Conservation (phyloP, 64 coral and sea anemone genomes). For the Exaiptasia diaphana region DNA sequence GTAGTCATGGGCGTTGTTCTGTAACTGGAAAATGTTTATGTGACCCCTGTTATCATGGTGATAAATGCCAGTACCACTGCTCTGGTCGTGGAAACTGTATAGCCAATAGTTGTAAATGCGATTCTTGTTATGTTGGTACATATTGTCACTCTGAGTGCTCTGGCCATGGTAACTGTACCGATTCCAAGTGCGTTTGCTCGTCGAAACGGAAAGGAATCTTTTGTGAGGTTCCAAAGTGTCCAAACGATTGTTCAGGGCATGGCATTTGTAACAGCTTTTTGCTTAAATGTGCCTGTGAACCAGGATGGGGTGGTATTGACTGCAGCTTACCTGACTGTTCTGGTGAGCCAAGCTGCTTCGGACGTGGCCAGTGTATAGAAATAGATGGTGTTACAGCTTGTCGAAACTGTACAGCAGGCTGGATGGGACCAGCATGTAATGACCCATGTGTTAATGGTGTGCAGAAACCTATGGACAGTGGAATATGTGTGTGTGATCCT, state of each 20-base stretch:
- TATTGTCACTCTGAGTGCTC: slow-evolving; percentile 83
- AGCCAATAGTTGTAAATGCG: slow-evolving; percentile 56
- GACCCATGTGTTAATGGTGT: slow-evolving; percentile 76
- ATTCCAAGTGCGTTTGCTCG: slow-evolving; percentile 59
- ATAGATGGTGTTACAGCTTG: slow-evolving; percentile 41
- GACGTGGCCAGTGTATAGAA: slow-evolving; percentile 64
- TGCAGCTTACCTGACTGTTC: slow-evolving; percentile 75
- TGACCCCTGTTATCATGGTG: slow-evolving; percentile 68
- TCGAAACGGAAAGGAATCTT: slow-evolving; percentile 67
- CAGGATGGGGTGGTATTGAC: slow-evolving; percentile 71
- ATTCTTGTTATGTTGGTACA: slow-evolving; percentile 67
- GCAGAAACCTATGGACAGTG: slow-evolving; percentile 89
- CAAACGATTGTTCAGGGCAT: slow-evolving; percentile 82
- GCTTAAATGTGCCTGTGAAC: slow-evolving; percentile 76
- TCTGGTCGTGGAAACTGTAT: slow-evolving; percentile 69
- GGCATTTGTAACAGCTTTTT: slow-evolving; percentile 85
- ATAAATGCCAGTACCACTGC: slow-evolving; percentile 72
- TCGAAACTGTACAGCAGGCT: slow-evolving; percentile 73
- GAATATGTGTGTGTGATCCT: slow-evolving; percentile 72
- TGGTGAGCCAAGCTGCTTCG: slow-evolving; percentile 77
- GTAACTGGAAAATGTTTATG: slow-evolving; percentile 81
- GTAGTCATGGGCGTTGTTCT: slow-evolving; percentile 62
- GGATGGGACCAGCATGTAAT: slow-evolving; percentile 85
- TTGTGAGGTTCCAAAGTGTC: slow-evolving; percentile 74
- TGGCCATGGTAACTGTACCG: slow-evolving; percentile 53